phyloP scores from a whole-genome alignment of 2,888 invertebrate species.

The Drosophila austrosaltans region DNA sequence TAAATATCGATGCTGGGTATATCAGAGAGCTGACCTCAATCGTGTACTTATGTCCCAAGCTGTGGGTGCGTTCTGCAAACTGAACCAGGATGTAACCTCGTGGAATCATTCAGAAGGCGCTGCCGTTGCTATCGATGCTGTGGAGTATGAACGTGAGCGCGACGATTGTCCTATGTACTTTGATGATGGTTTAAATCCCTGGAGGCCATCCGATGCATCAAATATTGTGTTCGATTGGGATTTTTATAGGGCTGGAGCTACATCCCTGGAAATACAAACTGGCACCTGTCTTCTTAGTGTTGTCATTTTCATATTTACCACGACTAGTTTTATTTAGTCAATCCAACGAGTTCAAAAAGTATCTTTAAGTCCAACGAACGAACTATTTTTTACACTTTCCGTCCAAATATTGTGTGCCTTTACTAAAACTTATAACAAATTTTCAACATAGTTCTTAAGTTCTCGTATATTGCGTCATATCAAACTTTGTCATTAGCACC shows the following conservation, averaged over 20 bases:
- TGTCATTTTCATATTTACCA: not conserved
- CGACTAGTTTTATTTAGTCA: conserved; percentile 20
- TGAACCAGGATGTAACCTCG: conserved; percentile 94
- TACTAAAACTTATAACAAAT: conserved; percentile 33
- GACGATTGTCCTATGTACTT: conserved; percentile 99
- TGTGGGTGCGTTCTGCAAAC: conserved; percentile 94
- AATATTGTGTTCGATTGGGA: conserved; percentile 89
- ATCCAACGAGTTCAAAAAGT: conserved; percentile 35
- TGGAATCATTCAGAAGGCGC: conserved; percentile 96
- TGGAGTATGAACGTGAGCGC: conserved; percentile 95
- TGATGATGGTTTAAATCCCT: conserved; percentile 96
- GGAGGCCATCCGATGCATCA: conserved; percentile 88
- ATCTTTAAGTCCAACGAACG: conserved; percentile 39
- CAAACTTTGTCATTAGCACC: conserved; percentile 21
- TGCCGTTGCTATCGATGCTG: conserved; percentile 94
- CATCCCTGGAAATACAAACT: conserved; percentile 18
- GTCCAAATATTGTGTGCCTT: conserved; percentile 57
- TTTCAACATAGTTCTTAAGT: conserved; percentile 47
- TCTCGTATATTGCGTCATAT: conserved; percentile 14
- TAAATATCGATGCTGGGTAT: conserved; percentile 98
- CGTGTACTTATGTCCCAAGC: conserved; percentile 93
- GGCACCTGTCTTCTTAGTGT: not conserved
- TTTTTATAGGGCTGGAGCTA: conserved; percentile 79
- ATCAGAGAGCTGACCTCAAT: conserved; percentile 97
- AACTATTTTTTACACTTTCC: conserved; percentile 26